Conservation (phyloP, 2,113 vertebrate genomes). For the Deroptyus accipitrinus region DNA sequence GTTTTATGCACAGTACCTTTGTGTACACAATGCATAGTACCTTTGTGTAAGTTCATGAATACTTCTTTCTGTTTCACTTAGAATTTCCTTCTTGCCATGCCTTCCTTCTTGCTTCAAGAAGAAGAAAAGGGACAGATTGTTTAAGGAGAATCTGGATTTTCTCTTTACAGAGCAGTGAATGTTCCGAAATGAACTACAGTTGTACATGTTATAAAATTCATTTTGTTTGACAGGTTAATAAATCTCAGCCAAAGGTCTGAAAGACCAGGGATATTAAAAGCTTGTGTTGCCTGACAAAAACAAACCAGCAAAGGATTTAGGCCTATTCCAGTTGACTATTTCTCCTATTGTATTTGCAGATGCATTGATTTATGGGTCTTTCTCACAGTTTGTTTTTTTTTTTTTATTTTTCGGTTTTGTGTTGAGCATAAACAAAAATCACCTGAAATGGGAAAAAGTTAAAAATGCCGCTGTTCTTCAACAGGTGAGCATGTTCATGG, state of each 20-base stretch:
- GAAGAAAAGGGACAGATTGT: neutral
- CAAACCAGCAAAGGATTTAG: neutral
- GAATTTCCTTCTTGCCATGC: neutral
- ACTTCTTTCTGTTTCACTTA: neutral
- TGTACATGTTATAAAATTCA: slow-evolving; percentile 35
- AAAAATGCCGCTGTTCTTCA: neutral
- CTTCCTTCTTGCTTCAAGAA: neutral
- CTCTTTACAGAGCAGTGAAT: slow-evolving; percentile 47
- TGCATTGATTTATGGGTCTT: neutral
- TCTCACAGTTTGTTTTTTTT: neutral
- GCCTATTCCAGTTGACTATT: neutral
- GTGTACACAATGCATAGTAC: neutral
- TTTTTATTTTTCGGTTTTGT: neutral
- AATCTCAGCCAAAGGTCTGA: slow-evolving; percentile 40
- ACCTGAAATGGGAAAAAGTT: neutral
- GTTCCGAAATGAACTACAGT: slow-evolving; percentile 40
- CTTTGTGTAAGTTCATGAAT: neutral
- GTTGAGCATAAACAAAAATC: neutral
- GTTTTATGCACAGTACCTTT: neutral
- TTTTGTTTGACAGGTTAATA: slow-evolving; percentile 60
- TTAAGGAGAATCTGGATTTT: slow-evolving; percentile 30
- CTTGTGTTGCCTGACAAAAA: slow-evolving; percentile 29
- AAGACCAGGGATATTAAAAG: slow-evolving; percentile 47
- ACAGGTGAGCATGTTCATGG: neutral
- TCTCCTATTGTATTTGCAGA: neutral